Evolutionary conservation across 2,113 vertebrate genomes (phyloP).

Genomic region (Mus musculus): DNA sequence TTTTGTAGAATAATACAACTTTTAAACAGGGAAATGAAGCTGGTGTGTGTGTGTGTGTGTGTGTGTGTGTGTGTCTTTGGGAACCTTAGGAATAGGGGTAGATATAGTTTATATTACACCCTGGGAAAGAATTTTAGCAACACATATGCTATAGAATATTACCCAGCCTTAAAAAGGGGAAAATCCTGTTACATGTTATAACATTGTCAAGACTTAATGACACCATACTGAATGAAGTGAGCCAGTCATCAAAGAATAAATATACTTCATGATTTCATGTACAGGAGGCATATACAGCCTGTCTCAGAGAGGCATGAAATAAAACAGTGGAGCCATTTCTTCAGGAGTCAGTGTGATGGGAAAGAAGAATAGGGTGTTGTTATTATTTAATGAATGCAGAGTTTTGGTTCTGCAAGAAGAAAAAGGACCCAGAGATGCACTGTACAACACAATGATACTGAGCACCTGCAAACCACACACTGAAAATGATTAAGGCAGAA

Average conservation of each 20-base stretch:
- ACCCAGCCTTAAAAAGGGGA: slow-evolving; percentile 9
- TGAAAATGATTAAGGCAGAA: background rate
- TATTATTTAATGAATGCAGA: background rate
- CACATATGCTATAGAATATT: background rate
- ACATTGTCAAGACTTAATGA: background rate
- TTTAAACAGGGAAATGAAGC: too few species aligned
- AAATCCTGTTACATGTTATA: background rate
- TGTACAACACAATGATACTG: background rate
- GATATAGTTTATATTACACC: background rate
- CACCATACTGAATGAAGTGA: background rate
- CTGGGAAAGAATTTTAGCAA: background rate
- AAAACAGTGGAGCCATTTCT: background rate
- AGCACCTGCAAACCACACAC: background rate
- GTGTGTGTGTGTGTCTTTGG: background rate
- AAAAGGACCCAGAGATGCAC: background rate
- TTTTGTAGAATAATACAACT: background rate
- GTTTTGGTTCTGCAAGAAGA: slow-evolving; percentile 43
- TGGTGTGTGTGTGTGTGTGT: too few species aligned
- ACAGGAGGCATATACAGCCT: background rate
- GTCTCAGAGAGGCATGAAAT: background rate
- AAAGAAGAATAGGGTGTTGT: background rate
- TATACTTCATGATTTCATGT: background rate
- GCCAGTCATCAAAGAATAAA: background rate
- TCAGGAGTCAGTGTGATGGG: background rate
- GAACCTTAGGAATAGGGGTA: background rate